phyloP scores from a whole-genome alignment of 2,113 vertebrate species.

The Sylvietta virens region DNA sequence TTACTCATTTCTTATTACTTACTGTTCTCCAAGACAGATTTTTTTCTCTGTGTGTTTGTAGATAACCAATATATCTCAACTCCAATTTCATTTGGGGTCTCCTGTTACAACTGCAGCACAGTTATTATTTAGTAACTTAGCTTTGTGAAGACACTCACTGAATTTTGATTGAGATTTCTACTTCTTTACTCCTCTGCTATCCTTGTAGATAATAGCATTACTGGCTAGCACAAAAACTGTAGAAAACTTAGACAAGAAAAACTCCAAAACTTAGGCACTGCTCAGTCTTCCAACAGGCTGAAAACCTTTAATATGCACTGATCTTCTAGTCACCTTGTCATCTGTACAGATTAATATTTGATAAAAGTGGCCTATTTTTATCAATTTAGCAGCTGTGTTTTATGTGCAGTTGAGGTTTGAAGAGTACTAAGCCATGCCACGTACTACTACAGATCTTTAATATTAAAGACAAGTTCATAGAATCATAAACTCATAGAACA shows the following conservation, averaged over 20 bases:
- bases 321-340: background rate
- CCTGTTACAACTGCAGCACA: background rate
- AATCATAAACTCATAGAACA: background rate
- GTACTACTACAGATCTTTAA: background rate
- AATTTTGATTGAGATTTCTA: background rate
- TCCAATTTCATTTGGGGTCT: background rate
- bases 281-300: background rate
- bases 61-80: background rate
- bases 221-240: background rate
- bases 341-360: background rate
- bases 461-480: background rate
- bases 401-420: background rate
- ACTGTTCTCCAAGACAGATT: background rate
- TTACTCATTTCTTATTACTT: no score
- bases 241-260: background rate
- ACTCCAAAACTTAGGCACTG: background rate
- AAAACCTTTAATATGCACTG: background rate
- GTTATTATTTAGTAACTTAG: background rate
- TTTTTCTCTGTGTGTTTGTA: background rate
- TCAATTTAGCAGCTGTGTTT: background rate
- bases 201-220: background rate
- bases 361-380: background rate
- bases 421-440: background rate
- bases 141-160: background rate
- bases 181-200: background rate